Evolutionary conservation across 1,140 invertebrate species (phyloP).

Genomic region (Oreohelix idahoensis): DNA sequence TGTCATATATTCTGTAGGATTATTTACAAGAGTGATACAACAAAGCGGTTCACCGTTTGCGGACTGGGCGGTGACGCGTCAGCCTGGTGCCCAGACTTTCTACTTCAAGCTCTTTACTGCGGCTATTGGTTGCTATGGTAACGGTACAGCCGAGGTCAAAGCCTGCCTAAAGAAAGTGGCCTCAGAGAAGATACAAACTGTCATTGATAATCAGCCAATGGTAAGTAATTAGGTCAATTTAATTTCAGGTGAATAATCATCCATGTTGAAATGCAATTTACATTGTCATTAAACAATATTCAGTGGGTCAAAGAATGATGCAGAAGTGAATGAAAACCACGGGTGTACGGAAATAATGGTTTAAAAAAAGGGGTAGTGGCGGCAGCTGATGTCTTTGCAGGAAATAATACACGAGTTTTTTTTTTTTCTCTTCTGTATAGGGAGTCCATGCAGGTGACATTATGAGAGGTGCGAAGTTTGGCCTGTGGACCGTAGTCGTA

Average conservation of each 20-base stretch:
- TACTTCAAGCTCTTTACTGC: conserved; percentile 55
- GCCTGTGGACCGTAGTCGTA: too few species aligned
- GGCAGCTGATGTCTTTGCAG: too few species aligned
- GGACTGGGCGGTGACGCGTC: conserved; percentile 56
- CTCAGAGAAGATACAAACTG: conserved; percentile 46
- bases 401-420: too few species aligned
- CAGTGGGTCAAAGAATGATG: too few species aligned
- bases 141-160: conserved; percentile 52
- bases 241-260: neutral
- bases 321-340: too few species aligned
- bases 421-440: too few species aligned
- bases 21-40: conserved; percentile 56
- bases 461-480: too few species aligned
- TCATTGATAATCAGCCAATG: conserved; percentile 41
- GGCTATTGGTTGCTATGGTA: conserved; percentile 51
- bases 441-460: too few species aligned
- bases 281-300: too few species aligned
- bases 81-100: conserved; percentile 42
- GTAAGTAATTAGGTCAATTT: neutral
- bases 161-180: conserved; percentile 53
- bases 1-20: conserved; percentile 37
- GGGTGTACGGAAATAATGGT: too few species aligned
- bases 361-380: too few species aligned
- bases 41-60: conserved; percentile 64
- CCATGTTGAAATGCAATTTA: too few species aligned